A percentile compares a stretch with the other conserved stretches of the same genome.
Conservation (phyloP, 2,113 vertebrate genomes). For the Scortum barcoo region DNA sequence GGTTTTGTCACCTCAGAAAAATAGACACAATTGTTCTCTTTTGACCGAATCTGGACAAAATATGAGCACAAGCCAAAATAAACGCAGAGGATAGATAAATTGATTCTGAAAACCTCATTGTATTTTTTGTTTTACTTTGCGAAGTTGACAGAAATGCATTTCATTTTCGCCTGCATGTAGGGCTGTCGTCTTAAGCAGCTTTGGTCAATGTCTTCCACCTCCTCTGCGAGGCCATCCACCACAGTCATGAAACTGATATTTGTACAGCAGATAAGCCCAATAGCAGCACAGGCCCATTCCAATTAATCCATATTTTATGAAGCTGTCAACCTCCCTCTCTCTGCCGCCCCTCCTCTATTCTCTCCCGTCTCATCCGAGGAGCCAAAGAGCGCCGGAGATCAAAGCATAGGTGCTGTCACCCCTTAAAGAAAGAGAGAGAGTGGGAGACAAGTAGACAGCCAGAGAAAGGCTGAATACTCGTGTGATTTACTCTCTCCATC, state of each 20-base stretch:
- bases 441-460: slow-evolving; percentile 11
- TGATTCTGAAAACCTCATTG: neutral
- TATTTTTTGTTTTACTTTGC: neutral
- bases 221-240: neutral
- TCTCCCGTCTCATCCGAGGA: slow-evolving; percentile 28
- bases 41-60: neutral
- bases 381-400: slow-evolving; percentile 51
- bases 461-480: slow-evolving; percentile 15
- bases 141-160: neutral
- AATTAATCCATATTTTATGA: slow-evolving; percentile 70
- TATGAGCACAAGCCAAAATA: neutral
- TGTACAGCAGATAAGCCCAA: slow-evolving; percentile 42
- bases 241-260: slow-evolving; percentile 18
- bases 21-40: neutral
- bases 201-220: slow-evolving; percentile 16
- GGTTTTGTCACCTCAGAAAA: neutral
- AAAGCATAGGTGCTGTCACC: slow-evolving; percentile 57
- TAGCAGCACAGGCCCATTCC: slow-evolving; percentile 45
- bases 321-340: slow-evolving; percentile 52
- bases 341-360: slow-evolving; percentile 31
- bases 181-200: slow-evolving; percentile 30
- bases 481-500: slow-evolving; percentile 41
- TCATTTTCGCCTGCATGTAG: slow-evolving; percentile 9
- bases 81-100: neutral
- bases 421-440: slow-evolving; percentile 22